A percentile compares a stretch with the other conserved stretches of the same genome.
These are phyloP conservation scores for Anniella stebbinsi DNA, from an alignment of 2,797 vertebrate species.

Conservation along the genomic window DNA sequence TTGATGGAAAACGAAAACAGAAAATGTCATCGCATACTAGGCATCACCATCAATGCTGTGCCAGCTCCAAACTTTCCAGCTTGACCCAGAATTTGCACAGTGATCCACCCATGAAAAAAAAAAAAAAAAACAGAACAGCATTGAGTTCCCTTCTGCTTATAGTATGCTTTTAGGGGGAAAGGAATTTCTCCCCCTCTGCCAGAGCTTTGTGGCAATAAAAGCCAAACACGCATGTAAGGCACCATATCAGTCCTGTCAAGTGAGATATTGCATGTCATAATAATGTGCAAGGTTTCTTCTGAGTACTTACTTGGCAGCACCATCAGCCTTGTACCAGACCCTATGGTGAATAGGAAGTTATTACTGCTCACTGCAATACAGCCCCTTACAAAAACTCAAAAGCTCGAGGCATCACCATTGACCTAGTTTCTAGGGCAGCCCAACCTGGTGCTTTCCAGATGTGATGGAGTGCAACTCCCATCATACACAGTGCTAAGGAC, in stretches of 20 bases:
- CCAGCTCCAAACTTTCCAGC: constrained; percentile 60
- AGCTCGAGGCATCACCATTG: background rate
- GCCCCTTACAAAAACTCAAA: background rate
- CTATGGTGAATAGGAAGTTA: background rate
- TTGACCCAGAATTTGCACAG: background rate
- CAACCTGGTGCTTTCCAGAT: too few species aligned
- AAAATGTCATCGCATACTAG: constrained; percentile 59
- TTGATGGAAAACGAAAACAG: too few species aligned
- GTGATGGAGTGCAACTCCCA: too few species aligned
- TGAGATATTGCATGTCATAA: too few species aligned
- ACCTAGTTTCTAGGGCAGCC: background rate
- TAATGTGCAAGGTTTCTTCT: too few species aligned
- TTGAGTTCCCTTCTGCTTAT: background rate
- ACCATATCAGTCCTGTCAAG: too few species aligned
- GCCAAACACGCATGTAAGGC: background rate
- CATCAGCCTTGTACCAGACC: background rate
- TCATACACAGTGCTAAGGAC: too few species aligned
- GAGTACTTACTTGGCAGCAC: background rate
- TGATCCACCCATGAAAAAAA: constrained; percentile 61
- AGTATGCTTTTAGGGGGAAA: background rate
- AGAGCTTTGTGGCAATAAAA: background rate
- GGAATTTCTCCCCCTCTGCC: too few species aligned
- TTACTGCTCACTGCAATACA: background rate
- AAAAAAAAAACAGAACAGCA: constrained; percentile 51
- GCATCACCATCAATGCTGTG: constrained; percentile 59